phyloP scores from a whole-genome alignment of 2,888 invertebrate species.

The Automeris io region DNA sequence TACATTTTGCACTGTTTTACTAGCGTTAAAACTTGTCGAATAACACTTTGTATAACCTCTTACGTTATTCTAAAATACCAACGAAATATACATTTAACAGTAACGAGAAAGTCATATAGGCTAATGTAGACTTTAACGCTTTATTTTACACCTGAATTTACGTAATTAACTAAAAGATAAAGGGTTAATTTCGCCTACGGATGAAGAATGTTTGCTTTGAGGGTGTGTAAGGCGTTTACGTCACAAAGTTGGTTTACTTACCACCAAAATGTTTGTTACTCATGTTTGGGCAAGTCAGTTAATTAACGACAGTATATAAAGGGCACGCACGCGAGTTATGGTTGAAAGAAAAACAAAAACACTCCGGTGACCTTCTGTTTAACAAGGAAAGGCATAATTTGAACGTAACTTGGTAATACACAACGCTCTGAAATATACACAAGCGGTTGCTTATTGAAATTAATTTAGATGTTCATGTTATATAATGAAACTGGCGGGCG shows the following conservation, averaged over 20 bases:
- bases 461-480: background rate
- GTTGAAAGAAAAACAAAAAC: conserved; percentile 43
- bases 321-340: conserved; percentile 51
- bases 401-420: background rate
- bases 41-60: too few relatives aligned
- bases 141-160: background rate
- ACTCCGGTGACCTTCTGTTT: conserved; percentile 16
- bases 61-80: too few relatives aligned
- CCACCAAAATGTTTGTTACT: conserved; percentile 42
- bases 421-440: background rate
- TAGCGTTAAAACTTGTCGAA: too few relatives aligned
- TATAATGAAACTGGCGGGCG: too few relatives aligned
- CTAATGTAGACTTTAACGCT: too few relatives aligned
- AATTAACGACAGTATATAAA: conserved; percentile 51
- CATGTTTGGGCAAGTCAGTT: conserved; percentile 51
- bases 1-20: too few relatives aligned
- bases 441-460: background rate
- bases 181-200: background rate
- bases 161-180: background rate
- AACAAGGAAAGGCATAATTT: conserved; percentile 3
- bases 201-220: conserved; percentile 13
- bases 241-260: conserved; percentile 48
- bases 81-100: too few relatives aligned
- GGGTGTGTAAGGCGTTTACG: conserved; percentile 26
- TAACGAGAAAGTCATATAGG: too few relatives aligned